These are phyloP conservation scores for Sigmodon hispidus DNA, from an alignment of 2,113 vertebrate genomes.

Conservation along the genomic window DNA sequence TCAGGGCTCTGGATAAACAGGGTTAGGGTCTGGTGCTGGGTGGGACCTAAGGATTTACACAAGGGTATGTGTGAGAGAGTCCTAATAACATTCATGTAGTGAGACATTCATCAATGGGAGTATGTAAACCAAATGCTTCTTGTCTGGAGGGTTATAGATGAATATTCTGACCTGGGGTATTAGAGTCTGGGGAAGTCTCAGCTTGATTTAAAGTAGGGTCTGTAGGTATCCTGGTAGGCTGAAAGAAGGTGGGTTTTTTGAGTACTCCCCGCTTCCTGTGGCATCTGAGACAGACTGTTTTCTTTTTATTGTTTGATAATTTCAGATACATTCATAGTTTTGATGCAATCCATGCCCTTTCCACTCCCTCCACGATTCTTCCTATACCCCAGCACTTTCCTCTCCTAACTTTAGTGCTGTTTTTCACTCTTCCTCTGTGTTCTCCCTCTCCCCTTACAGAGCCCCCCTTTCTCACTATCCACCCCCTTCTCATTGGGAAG, in stretches of 20 bases:
- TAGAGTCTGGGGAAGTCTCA: neutral
- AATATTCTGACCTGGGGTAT: neutral
- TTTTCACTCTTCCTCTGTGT: neutral
- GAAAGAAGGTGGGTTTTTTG: neutral
- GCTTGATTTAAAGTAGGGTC: neutral
- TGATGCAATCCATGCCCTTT: too few relatives aligned
- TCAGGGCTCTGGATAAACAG: neutral
- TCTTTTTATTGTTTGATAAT: neutral
- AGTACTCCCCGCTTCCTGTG: neutral
- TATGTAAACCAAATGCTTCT: neutral
- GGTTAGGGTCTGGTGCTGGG: too few relatives aligned
- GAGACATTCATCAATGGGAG: neutral
- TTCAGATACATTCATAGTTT: neutral
- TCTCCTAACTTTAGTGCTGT: neutral
- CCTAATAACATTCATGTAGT: neutral
- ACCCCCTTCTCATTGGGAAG: neutral
- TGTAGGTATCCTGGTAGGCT: neutral
- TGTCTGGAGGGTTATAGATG: neutral
- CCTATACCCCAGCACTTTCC: neutral
- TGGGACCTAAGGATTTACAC: neutral
- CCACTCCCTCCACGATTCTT: too few relatives aligned
- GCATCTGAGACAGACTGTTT: neutral
- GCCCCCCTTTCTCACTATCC: neutral
- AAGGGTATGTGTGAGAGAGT: neutral
- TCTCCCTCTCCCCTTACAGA: too few relatives aligned